Evolutionary conservation across 1,140 invertebrate species (phyloP).

Genomic region (Popillia japonica): DNA sequence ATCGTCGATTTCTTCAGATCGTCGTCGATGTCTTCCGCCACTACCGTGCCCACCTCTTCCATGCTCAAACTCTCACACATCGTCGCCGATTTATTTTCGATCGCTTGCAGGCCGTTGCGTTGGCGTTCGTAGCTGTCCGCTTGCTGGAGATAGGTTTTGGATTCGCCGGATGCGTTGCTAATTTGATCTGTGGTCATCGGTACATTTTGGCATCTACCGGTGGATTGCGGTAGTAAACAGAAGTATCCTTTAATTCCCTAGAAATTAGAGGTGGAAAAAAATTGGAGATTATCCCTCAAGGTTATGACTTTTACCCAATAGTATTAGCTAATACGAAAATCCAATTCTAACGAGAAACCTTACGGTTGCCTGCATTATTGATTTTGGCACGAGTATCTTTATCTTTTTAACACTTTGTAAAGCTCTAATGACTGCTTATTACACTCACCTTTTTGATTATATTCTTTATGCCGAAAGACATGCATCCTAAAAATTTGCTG

Average conservation of each 20-base stretch:
- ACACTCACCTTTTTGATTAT: slow-evolving; percentile 64
- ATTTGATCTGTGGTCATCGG: slow-evolving; percentile 47
- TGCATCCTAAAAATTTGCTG: slow-evolving; percentile 82
- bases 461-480: slow-evolving; percentile 77
- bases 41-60: slow-evolving; percentile 57
- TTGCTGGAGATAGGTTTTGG: slow-evolving; percentile 9
- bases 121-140: slow-evolving; percentile 36
- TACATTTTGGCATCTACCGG: slow-evolving; percentile 59
- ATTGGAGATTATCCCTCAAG: neutral
- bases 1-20: slow-evolving; percentile 49
- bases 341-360: neutral
- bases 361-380: neutral
- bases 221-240: slow-evolving; percentile 64
- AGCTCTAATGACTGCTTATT: neutral
- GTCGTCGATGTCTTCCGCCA: slow-evolving; percentile 54
- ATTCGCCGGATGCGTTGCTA: slow-evolving; percentile 29
- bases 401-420: neutral
- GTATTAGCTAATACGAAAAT: neutral
- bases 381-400: neutral
- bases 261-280: slow-evolving; percentile 42
- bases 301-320: neutral
- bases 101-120: slow-evolving; percentile 42
- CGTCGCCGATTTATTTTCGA: slow-evolving; percentile 44
- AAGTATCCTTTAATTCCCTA: slow-evolving; percentile 65
- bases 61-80: slow-evolving; percentile 56